These are phyloP conservation scores for Mesochorus sp. DNA, from an alignment of 2,888 invertebrate species.

Conservation along the genomic window DNA sequence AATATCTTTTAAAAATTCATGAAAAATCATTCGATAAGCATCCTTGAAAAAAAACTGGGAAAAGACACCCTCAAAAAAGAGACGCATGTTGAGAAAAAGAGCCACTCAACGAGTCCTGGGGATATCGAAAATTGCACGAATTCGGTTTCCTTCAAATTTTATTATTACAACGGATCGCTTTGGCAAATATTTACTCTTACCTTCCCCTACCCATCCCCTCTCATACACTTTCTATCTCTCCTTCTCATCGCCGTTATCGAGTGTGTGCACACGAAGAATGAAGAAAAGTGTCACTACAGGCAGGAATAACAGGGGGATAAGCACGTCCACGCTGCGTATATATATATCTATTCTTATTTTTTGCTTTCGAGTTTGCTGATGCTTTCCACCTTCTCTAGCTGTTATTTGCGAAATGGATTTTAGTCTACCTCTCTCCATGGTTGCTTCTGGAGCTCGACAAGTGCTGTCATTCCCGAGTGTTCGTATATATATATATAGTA, in stretches of 20 bases:
- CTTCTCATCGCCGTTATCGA: not conserved
- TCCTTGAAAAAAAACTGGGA: conserved; percentile 2
- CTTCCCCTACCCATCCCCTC: no score
- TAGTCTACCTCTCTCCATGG: not conserved
- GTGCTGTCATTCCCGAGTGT: conserved; percentile 12
- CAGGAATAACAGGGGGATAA: conserved; percentile 51
- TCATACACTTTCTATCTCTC: not conserved
- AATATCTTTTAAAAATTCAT: not conserved
- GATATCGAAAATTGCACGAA: conserved; percentile 58
- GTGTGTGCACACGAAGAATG: conserved; percentile 35
- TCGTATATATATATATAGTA: not conserved
- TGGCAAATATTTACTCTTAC: conserved; percentile 55
- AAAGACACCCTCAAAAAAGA: conserved; percentile 8
- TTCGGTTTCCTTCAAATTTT: conserved; percentile 51
- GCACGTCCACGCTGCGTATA: conserved; percentile 30
- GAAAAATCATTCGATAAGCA: not conserved
- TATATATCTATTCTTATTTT: conserved; percentile 8
- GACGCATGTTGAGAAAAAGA: not conserved
- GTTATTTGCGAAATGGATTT: conserved; percentile 59
- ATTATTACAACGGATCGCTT: conserved; percentile 58
- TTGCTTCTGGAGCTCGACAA: conserved; percentile 22
- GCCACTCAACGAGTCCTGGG: conserved; percentile 28
- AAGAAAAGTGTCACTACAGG: conserved; percentile 41
- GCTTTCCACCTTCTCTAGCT: conserved; percentile 23
- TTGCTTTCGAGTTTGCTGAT: conserved; percentile 28